A percentile compares a stretch with the other conserved stretches of the same genome.
Evolutionary conservation across 2,113 vertebrate genomes (phyloP).

Genomic region (Hymenochirus boettgeri): DNA sequence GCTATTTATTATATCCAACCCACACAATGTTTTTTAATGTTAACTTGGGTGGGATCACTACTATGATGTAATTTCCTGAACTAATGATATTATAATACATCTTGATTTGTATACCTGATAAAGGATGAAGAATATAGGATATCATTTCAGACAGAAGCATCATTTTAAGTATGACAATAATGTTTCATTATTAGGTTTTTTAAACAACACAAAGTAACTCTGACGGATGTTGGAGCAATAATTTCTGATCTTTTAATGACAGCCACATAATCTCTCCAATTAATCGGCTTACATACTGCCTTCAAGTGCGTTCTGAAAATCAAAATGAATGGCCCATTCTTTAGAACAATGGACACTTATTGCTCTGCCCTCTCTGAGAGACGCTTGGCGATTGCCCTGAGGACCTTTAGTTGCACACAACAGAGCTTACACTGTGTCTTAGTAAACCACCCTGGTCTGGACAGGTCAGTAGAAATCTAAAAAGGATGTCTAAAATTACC

Average conservation of each 20-base stretch:
- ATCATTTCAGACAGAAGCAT: too few relatives aligned
- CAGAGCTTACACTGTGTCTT: neutral
- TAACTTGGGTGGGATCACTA: too few relatives aligned
- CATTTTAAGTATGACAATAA: too few relatives aligned
- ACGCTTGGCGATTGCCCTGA: neutral
- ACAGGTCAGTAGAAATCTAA: neutral
- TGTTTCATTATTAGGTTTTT: too few relatives aligned
- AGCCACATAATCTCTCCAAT: constrained; percentile 13
- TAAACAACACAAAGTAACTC: too few relatives aligned
- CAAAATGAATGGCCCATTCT: constrained; percentile 27
- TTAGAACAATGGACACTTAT: constrained; percentile 21
- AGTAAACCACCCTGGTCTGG: neutral
- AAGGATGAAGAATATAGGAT: too few relatives aligned
- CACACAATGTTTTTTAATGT: too few relatives aligned
- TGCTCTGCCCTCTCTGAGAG: neutral
- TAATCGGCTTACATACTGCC: constrained; percentile 24
- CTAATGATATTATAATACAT: too few relatives aligned
- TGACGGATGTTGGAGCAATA: neutral
- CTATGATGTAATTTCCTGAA: too few relatives aligned
- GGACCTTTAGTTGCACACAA: neutral
- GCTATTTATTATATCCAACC: too few relatives aligned
- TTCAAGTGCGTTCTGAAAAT: constrained; percentile 14
- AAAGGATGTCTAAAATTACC: too few relatives aligned
- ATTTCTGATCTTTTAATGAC: constrained; percentile 9
- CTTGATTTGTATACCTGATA: too few relatives aligned